Evolutionary conservation across 2,113 vertebrate genomes (phyloP), one percentile per base, ranked within the genome.

Genomic region (Baryphthengus martii): DNA sequence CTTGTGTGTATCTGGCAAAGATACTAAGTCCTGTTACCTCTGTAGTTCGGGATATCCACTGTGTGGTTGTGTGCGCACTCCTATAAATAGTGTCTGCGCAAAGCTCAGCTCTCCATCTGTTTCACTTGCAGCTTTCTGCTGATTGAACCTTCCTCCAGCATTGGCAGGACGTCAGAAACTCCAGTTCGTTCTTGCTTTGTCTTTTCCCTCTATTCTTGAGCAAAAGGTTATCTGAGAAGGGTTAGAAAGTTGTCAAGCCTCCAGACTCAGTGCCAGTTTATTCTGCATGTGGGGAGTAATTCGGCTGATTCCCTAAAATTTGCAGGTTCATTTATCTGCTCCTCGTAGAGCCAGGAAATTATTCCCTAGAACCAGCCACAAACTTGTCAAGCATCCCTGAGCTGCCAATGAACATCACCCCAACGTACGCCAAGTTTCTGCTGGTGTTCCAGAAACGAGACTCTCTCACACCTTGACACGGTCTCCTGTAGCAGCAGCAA

Each of bases 401-500:
- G 52, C 13, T 42, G 39, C 31, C 6, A 2, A 17, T n/a, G 35
- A 82, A 31, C 0, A 10, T 33, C 70, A 13, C 7, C 45, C 55
- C 72, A 62, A 9, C 44, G 83, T 44, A 1, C 14, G 35, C 91
- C 83, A 70, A 28, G 42, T 53, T 83, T 70, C 89, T 65, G 37
- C 45, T 58, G 71, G 23, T 8, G 3, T 63, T 87, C 19, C 78
- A 63, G 89, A 37, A 58, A n/a, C 0, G 33, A 81, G 56, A 6
- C 49, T 17, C 14, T 67, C 73, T 71, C 55, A 40, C 17, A 13
- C 65, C 39, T 56, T 58, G 42, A 8, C 89, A 40, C 37, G 20
- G 65, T 33, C 76, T 92, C 86, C 80, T 91, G 84, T 10, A 65
- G 13, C 77, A 86, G 10, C 91, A 92, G 73, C 83, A 92, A 47